Conservation (phyloP, 2,888 invertebrate species). For the Lypha dubia region DNA sequence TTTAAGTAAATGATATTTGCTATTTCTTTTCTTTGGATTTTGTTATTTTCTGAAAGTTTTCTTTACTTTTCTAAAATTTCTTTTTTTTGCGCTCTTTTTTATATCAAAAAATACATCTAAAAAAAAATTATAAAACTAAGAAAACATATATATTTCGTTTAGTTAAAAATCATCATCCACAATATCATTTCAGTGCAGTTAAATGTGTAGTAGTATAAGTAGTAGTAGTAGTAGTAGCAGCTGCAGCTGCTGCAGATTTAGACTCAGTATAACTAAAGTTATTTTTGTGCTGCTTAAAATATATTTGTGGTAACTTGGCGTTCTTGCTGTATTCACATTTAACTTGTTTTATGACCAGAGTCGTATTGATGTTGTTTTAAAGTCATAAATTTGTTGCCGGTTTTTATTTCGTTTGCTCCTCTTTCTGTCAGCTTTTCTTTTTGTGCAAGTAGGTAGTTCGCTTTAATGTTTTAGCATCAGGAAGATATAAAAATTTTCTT, state of each 20-base stretch:
- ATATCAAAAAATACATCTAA: not conserved
- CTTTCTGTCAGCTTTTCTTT: not conserved
- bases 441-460: not conserved
- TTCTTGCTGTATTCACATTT: constrained; percentile 22
- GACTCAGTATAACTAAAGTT: not conserved
- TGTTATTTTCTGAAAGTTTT: constrained; percentile 41
- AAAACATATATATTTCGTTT: constrained; percentile 37
- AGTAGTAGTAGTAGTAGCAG: not conserved
- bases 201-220: constrained; percentile 11
- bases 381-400: constrained; percentile 65
- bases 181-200: constrained; percentile 28
- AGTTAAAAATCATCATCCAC: constrained; percentile 58
- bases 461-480: constrained; percentile 62
- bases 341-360: constrained; percentile 59
- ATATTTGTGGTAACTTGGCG: constrained; percentile 27
- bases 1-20: constrained; percentile 40
- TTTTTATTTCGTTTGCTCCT: not conserved
- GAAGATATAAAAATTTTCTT: constrained; percentile 71
- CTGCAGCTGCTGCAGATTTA: not conserved
- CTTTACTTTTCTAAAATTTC: constrained; percentile 6
- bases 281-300: not conserved
- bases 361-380: constrained; percentile 64
- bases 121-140: constrained; percentile 20
- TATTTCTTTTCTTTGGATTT: constrained; percentile 35
- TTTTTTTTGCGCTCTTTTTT: not conserved